Evolutionary conservation across 2,113 vertebrate species (phyloP).

Genomic region (Rissa tridactyla): DNA sequence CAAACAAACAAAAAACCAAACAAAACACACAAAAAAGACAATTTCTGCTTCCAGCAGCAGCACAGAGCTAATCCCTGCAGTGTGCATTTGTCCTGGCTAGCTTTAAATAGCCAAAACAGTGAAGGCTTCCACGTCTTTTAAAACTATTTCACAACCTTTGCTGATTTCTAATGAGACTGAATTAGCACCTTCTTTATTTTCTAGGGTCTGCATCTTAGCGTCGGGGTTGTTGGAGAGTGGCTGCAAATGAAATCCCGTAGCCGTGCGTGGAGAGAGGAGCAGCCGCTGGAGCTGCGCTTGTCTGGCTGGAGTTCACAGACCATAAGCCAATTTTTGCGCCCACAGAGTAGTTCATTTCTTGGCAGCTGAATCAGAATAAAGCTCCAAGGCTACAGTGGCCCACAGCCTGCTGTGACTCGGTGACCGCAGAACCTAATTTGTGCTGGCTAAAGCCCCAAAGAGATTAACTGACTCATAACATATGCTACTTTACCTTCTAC

Average conservation of each 20-base stretch:
- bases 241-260: not conserved
- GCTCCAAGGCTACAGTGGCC: conserved; percentile 33
- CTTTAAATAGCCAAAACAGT: not conserved
- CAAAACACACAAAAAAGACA: not conserved
- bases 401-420: conserved; percentile 45
- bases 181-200: conserved; percentile 1
- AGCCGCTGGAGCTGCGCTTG: not conserved
- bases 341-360: conserved; percentile 51
- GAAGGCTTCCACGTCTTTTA: not conserved
- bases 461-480: conserved; percentile 61
- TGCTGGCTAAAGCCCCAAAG: conserved; percentile 55
- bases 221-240: not conserved
- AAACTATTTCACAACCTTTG: not conserved
- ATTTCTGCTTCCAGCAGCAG: not conserved
- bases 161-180: not conserved
- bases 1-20: not conserved
- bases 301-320: conserved; percentile 22
- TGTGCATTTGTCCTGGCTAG: not conserved
- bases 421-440: conserved; percentile 49
- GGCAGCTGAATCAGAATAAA: conserved; percentile 50
- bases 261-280: not conserved
- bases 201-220: not conserved
- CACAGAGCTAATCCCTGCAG: not conserved
- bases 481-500: conserved; percentile 54
- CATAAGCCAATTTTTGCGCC: conserved; percentile 33